Evolutionary conservation across 2,113 vertebrate genomes (phyloP).

Genomic region (Prinia subflava): DNA sequence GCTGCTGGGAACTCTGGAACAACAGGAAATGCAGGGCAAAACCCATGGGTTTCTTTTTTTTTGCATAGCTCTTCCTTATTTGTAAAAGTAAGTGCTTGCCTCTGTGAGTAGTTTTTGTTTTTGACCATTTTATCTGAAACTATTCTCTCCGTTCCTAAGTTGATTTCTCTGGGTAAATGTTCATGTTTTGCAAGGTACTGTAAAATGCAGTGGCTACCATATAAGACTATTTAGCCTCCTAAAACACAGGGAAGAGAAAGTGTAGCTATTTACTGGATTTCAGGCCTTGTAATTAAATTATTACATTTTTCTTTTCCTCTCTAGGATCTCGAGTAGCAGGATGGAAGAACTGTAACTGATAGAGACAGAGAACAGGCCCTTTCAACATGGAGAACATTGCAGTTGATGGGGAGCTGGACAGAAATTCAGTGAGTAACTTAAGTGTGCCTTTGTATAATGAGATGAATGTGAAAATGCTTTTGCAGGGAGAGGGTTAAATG

Average conservation of each 20-base stretch:
- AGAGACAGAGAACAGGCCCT: neutral
- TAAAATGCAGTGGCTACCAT: neutral
- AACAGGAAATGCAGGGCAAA: neutral
- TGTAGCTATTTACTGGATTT: neutral
- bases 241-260: neutral
- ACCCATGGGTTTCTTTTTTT: neutral
- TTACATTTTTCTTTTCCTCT: neutral
- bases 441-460: neutral
- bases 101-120: neutral
- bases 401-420: conserved; percentile 71
- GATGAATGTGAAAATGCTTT: neutral
- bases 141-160: neutral
- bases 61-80: neutral
- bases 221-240: neutral
- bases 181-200: neutral
- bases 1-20: neutral
- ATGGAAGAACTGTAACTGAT: conserved; percentile 64
- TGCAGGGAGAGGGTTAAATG: neutral
- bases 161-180: neutral
- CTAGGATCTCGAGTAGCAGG: conserved; percentile 25
- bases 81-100: neutral
- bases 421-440: conserved; percentile 72
- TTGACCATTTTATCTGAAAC: neutral
- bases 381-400: conserved; percentile 71
- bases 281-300: neutral